phyloP scores from a whole-genome alignment of 1,140 invertebrate species.

The Nymphalis io region DNA sequence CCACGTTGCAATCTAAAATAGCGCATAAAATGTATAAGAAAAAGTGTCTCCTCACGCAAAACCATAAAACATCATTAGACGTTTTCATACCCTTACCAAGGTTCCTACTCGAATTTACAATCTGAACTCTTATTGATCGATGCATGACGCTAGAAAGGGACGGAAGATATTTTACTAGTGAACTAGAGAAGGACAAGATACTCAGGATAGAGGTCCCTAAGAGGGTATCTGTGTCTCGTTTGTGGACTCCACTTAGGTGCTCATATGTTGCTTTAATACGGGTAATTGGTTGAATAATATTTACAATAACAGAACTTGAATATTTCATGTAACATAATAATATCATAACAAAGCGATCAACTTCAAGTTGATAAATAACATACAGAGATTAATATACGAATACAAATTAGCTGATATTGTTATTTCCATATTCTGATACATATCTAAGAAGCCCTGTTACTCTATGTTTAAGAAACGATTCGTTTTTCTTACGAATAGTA shows the following conservation, averaged over 20 bases:
- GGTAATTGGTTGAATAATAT: constrained; percentile 6
- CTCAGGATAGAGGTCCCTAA: constrained; percentile 41
- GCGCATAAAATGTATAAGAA: constrained; percentile 15
- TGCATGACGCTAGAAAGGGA: constrained; percentile 32
- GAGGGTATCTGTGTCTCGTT: constrained; percentile 42
- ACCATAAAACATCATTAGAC: constrained; percentile 38
- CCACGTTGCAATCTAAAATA: constrained; percentile 12
- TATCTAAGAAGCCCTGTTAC: too few species aligned
- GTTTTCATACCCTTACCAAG: constrained; percentile 31
- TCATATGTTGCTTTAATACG: constrained; percentile 9
- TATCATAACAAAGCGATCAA: too few species aligned
- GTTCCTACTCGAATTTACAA: constrained; percentile 47
- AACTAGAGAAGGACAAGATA: constrained; percentile 31
- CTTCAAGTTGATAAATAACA: too few species aligned
- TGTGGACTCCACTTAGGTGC: constrained; percentile 22
- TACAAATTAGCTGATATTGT: too few species aligned
- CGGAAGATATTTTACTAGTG: constrained; percentile 9
- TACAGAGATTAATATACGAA: too few species aligned
- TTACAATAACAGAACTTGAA: not conserved
- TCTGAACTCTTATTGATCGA: constrained; percentile 54
- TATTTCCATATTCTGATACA: too few species aligned
- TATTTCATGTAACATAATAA: too few species aligned
- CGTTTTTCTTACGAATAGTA: too few species aligned
- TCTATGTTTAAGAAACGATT: too few species aligned
- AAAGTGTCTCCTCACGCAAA: constrained; percentile 20